Evolutionary conservation across 2,113 vertebrate genomes (phyloP), one percentile per base, ranked within the genome.

Genomic region (Pelecanoides urinatrix): DNA sequence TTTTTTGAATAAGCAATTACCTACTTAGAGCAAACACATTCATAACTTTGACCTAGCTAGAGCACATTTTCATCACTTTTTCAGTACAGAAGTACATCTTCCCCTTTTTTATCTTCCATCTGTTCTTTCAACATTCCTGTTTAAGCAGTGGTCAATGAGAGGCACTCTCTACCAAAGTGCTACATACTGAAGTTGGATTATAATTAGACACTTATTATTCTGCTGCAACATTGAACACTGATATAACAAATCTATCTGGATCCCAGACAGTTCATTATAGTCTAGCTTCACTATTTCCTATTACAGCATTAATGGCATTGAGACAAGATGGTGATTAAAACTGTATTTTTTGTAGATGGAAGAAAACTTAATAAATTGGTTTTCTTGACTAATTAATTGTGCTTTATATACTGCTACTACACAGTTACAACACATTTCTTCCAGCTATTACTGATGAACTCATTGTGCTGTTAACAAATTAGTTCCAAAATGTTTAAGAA

Each of bases 301-400:
- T 50, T 59, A 58, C 23, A 81, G n/a, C n/a, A 72, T 34, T 86
- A 92, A 92, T 38, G 59, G 22, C 71, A 88, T 20, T 32, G 47
- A 92, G 75, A 94, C 38, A 85, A 90, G 30, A 82, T 58, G 70
- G 50, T 59, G 49, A 94, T 89, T 92, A 94, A 88, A 95, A 92
- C 40, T 40, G 1, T 49, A 40, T 34, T 74, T 92, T 93, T 80
- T 89, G 20, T 63, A 91, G 83, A 75, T 70, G 47, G 47, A 70
- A 96, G 18, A 58, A 92, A 91, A 79, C 14, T 20, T 74, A 62
- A 83, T 66, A 88, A 95, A 89, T 56, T 78, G 8, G 22, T 87
- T 96, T 92, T 65, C 61, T 87, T 73, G 80, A n/a, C 76, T 61
- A 94, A 88, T 82, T 92, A 91, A 49, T 59, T 90, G 30, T 61